phyloP scores from a whole-genome alignment of 1,140 invertebrate species.

The Notospermus geniculatus region DNA sequence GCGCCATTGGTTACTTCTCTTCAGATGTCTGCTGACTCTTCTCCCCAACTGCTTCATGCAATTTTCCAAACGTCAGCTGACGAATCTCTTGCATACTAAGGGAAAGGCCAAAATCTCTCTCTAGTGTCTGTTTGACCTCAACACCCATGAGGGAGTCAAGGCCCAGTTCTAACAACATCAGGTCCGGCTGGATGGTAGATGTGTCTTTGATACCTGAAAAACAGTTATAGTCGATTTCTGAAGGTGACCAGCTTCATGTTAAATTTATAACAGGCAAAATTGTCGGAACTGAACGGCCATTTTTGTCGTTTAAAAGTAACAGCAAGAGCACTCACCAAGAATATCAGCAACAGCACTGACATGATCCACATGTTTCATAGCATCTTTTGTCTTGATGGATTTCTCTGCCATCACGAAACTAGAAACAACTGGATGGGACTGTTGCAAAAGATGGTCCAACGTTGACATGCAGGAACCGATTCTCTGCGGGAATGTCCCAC shows the following conservation, averaged over 20 bases:
- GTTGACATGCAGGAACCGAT: slow-evolving; percentile 83
- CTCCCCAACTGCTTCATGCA: slow-evolving; percentile 63
- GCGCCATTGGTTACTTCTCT: not conserved
- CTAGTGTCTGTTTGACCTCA: slow-evolving; percentile 94
- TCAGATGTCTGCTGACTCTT: slow-evolving; percentile 11
- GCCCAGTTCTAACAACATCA: slow-evolving; percentile 85
- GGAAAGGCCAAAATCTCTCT: slow-evolving; percentile 85
- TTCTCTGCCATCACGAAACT: slow-evolving; percentile 78
- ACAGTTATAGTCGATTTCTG: not conserved
- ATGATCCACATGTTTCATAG: slow-evolving; percentile 28
- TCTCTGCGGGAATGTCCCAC: slow-evolving; percentile 88
- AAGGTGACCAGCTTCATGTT: too few relatives aligned
- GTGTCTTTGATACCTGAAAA: slow-evolving; percentile 72
- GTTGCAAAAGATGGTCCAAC: slow-evolving; percentile 85
- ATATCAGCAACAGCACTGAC: slow-evolving; percentile 51
- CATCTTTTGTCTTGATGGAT: slow-evolving; percentile 40
- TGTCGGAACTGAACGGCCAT: too few relatives aligned
- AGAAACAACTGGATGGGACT: slow-evolving; percentile 79
- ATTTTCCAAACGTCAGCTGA: slow-evolving; percentile 58
- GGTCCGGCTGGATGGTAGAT: slow-evolving; percentile 69
- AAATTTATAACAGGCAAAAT: too few relatives aligned
- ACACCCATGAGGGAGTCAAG: slow-evolving; percentile 98
- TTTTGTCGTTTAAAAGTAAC: too few relatives aligned
- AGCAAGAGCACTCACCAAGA: slow-evolving; percentile 53
- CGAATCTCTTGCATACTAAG: slow-evolving; percentile 89